Base-by-base conservation (phyloP, 2,797 vertebrate genomes). In the Enteromius paludinosus region DNA sequence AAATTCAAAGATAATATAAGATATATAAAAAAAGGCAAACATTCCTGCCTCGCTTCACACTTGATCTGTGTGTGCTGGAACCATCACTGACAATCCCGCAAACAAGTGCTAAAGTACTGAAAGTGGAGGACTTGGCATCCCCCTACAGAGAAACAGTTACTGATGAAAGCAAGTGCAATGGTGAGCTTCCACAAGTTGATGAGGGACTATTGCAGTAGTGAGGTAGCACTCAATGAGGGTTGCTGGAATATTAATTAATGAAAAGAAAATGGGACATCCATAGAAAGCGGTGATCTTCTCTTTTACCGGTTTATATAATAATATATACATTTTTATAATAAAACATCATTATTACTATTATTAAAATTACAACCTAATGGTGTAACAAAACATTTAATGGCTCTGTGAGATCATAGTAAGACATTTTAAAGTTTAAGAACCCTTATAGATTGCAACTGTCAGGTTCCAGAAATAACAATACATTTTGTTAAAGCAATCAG, bases 161-260 rank as follows among this genome's bases (percentile, higher is more conserved):
- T 76, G 78, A 71, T 71, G 64, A 79, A 84, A 49, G 35, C 76
- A 52, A 33, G 5, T 41, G 41, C 23, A 25, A 41, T 10, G 23
- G 61, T 12, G 3, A 80, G 49, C 30, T 68, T 64, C 70, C 15
- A 56, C 5, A 17, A 59, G 65, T 66, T 76, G 47, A 76, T 47
- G 69, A 82, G 49, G 41, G 64, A 56, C 33, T 30, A 81, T 52
- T 69, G 41, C 25, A 72, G 71, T 52, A n/a, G 49, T 66, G 38
- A 76, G 56, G 65, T 76, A 43, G 64, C 68, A 86, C 81, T 82
- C 35, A 82, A 45, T 78, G 66, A 20, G 1, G 15, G 71, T 54
- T 59, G 14, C 33, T 79, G 66, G 47, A 62, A 43, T 41, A 47
- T 74, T 33, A 72, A 52, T 85, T 72, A 72, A 80, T 61, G 56